A percentile compares a stretch with the other conserved stretches of the same genome.
Conservation (phyloP, 1,140 invertebrate species). For the Halyomorpha halys region DNA sequence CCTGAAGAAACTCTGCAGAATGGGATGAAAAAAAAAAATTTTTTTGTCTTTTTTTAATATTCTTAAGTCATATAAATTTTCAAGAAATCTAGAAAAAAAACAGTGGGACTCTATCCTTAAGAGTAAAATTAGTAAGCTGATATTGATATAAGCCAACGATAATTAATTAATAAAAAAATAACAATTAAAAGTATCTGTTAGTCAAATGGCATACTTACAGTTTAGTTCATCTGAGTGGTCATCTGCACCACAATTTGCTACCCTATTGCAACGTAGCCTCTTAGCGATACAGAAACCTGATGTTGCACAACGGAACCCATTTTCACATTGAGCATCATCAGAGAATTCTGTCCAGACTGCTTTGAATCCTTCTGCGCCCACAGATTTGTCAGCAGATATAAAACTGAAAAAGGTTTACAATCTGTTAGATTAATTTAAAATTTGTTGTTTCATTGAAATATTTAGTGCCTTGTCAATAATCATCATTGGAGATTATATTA, state of each 20-base stretch:
- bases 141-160: too few relatives aligned
- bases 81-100: too few relatives aligned
- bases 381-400: slow-evolving; percentile 71
- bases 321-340: slow-evolving; percentile 41
- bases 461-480: too few relatives aligned
- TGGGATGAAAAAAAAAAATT: too few relatives aligned
- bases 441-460: neutral
- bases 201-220: slow-evolving; percentile 46
- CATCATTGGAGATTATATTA: too few relatives aligned
- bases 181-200: neutral
- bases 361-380: slow-evolving; percentile 70
- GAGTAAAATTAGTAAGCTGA: too few relatives aligned
- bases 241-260: slow-evolving; percentile 67
- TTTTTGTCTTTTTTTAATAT: too few relatives aligned
- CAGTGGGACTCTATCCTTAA: too few relatives aligned
- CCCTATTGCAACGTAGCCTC: slow-evolving; percentile 62
- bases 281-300: slow-evolving; percentile 69
- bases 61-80: too few relatives aligned
- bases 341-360: slow-evolving; percentile 81
- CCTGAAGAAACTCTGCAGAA: too few relatives aligned
- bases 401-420: slow-evolving; percentile 50
- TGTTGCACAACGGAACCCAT: slow-evolving; percentile 52
- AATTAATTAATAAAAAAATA: too few relatives aligned
- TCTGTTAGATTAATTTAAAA: neutral
- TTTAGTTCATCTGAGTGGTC: slow-evolving; percentile 70